Conservation (phyloP, 2,888 invertebrate genomes). For the Camponotus fellah region DNA sequence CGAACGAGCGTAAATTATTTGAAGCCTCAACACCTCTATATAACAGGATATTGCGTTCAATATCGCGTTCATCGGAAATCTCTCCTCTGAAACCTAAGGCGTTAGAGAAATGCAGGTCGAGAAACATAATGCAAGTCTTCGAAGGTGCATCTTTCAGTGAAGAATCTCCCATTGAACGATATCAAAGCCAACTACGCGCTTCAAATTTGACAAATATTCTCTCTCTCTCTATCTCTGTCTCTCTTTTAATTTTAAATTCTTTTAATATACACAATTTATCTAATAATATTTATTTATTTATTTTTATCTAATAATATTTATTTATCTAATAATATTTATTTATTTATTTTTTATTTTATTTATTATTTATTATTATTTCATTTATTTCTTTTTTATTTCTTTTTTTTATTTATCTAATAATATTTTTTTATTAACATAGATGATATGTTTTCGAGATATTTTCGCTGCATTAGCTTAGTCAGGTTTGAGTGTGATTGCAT, state of each 20-base stretch:
- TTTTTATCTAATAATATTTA: no score
- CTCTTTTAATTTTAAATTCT: not conserved
- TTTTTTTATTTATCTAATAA: no score
- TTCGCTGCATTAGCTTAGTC: not conserved
- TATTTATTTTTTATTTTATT: no score
- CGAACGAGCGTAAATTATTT: conserved; percentile 22
- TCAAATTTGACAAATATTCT: not conserved
- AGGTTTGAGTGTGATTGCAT: not conserved
- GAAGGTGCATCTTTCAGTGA: not conserved
- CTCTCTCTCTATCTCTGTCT: not conserved
- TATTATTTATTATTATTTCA: no score
- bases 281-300: no score
- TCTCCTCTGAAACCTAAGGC: conserved; percentile 41
- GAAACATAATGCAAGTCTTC: not conserved
- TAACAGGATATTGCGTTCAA: conserved; percentile 41
- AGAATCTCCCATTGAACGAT: not conserved
- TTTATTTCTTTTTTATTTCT: no score
- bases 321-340: no score
- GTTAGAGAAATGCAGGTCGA: conserved; percentile 34
- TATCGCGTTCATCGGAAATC: conserved; percentile 17
- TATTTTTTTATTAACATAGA: not conserved
- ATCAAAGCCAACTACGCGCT: not conserved
- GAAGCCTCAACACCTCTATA: conserved; percentile 15
- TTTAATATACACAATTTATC: not conserved
- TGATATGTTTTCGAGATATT: not conserved